Evolutionary conservation across 2,888 invertebrate species (phyloP).

Genomic region (Apoda limacodes): DNA sequence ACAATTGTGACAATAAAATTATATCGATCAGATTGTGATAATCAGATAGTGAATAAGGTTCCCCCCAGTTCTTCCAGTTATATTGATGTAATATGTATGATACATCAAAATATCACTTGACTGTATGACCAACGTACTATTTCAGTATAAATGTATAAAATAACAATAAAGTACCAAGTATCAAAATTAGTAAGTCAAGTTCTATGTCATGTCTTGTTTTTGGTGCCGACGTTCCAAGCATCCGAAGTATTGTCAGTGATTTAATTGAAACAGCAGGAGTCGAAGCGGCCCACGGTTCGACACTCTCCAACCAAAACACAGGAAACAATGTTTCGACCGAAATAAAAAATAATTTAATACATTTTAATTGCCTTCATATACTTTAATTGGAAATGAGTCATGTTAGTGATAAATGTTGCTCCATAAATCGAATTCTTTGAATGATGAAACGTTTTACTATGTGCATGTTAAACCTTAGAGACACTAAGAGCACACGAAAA

Average conservation of each 20-base stretch:
- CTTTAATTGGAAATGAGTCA: slow-evolving; percentile 49
- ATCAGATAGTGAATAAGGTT: too few relatives aligned
- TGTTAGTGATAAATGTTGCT: slow-evolving; percentile 50
- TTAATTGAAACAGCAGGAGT: slow-evolving; percentile 69
- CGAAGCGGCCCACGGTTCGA: slow-evolving; percentile 32
- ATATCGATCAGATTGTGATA: too few relatives aligned
- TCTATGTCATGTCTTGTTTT: slow-evolving; percentile 47
- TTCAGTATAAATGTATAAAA: too few relatives aligned
- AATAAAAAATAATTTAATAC: slow-evolving; percentile 52
- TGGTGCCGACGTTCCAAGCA: slow-evolving; percentile 52
- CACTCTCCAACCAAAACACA: slow-evolving; percentile 34
- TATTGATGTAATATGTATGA: too few relatives aligned
- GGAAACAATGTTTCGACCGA: slow-evolving; percentile 61
- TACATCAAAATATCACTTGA: too few relatives aligned
- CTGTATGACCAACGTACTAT: too few relatives aligned
- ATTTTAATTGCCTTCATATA: slow-evolving; percentile 56
- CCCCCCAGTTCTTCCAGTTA: too few relatives aligned
- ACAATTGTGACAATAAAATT: too few relatives aligned
- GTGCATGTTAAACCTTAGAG: too few relatives aligned
- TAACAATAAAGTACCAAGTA: too few relatives aligned
- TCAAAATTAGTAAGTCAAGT: slow-evolving; percentile 27
- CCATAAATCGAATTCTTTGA: slow-evolving; percentile 29
- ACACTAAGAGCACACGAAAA: too few relatives aligned
- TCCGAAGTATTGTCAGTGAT: slow-evolving; percentile 65
- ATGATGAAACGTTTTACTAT: too few relatives aligned